Conservation (phyloP, 2,113 vertebrate genomes). For the Neopipo cinnamomea region DNA sequence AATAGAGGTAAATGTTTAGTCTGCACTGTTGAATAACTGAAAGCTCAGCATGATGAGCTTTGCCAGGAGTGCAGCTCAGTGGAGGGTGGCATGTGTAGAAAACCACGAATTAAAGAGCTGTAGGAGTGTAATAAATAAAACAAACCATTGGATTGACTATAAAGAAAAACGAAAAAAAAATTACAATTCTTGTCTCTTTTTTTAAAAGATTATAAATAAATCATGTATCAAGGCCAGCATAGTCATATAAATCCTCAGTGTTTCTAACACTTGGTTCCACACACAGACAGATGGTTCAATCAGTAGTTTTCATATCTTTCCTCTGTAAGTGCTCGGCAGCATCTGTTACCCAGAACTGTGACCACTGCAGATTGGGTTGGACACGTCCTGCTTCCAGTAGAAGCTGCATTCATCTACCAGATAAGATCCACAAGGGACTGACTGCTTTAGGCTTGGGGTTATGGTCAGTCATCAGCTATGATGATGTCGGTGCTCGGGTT, state of each 20-base stretch:
- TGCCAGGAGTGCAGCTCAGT: background rate
- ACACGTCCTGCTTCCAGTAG: background rate
- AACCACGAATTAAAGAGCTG: background rate
- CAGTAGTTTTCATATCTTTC: background rate
- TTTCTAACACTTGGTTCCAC: background rate
- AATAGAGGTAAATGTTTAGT: conserved; percentile 42
- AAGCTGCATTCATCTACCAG: background rate
- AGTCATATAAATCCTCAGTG: background rate
- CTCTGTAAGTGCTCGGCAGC: background rate
- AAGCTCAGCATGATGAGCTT: background rate
- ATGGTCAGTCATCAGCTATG: background rate
- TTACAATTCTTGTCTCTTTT: background rate
- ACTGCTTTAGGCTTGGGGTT: background rate
- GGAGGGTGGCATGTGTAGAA: background rate
- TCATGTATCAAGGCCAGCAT: background rate
- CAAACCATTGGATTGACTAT: background rate
- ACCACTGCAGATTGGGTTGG: background rate
- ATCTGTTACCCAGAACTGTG: background rate
- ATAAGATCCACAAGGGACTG: background rate
- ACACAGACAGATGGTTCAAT: background rate
- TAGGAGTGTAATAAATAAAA: background rate
- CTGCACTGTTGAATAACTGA: background rate
- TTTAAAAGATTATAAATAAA: background rate
- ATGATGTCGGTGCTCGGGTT: background rate
- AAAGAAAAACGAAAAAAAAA: background rate